A percentile compares a stretch with the other conserved stretches of the same genome.
Evolutionary conservation across 2,113 vertebrate genomes (phyloP).

Genomic region (Baryphthengus martii): DNA sequence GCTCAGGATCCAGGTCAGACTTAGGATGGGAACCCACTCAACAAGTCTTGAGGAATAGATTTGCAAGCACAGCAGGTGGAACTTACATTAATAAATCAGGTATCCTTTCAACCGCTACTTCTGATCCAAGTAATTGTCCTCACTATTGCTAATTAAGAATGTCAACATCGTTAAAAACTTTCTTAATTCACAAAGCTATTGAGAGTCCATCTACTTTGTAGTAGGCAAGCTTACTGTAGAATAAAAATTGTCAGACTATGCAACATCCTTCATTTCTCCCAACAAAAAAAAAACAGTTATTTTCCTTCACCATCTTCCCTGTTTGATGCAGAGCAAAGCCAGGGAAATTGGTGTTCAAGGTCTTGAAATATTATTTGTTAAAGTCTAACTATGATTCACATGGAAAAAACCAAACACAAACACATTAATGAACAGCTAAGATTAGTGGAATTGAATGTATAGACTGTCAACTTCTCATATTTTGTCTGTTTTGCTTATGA

Average conservation of each 20-base stretch:
- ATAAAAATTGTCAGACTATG: neutral
- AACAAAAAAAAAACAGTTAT: neutral
- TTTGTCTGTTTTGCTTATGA: neutral
- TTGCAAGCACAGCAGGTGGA: neutral
- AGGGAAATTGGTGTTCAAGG: neutral
- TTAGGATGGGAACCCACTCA: neutral
- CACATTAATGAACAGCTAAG: neutral
- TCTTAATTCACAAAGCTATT: neutral
- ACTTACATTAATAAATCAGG: neutral
- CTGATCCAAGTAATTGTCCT: neutral
- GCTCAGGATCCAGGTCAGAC: neutral
- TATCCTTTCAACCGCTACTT: neutral
- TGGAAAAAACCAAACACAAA: neutral
- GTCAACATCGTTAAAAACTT: neutral
- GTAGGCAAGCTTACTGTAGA: neutral
- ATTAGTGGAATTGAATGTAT: neutral
- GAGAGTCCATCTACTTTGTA: neutral
- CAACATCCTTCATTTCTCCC: neutral
- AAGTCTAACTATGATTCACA: neutral
- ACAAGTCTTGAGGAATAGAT: neutral
- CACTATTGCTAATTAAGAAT: neutral
- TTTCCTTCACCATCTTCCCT: neutral
- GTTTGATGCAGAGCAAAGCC: neutral
- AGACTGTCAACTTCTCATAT: neutral
- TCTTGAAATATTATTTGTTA: neutral